Percentiles rank a stretch among this genome's conserved stretches.
Conservation (phyloP, 2,888 invertebrate species). For the Oscheius myriophilus region DNA sequence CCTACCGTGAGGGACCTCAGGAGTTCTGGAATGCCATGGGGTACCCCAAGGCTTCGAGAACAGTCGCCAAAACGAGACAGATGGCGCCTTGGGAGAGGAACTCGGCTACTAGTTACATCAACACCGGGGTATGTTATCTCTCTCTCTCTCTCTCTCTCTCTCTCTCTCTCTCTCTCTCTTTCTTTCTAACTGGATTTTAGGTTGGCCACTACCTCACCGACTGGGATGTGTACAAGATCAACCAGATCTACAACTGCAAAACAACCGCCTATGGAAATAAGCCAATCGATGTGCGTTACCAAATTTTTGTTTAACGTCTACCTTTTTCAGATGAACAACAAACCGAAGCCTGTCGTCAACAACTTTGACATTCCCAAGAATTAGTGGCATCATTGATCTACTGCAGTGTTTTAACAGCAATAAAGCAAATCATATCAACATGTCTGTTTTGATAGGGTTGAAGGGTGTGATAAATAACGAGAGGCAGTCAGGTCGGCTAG, state of each 20-base stretch:
- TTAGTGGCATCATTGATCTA: too few species aligned
- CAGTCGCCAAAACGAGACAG: not conserved
- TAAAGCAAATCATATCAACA: too few species aligned
- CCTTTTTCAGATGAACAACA: constrained; percentile 2
- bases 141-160: too few species aligned
- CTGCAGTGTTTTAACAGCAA: too few species aligned
- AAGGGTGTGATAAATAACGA: too few species aligned
- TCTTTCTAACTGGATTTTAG: not conserved
- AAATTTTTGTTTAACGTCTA: not conserved
- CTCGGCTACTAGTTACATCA: not conserved
- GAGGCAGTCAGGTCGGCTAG: too few species aligned
- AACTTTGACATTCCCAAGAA: not conserved
- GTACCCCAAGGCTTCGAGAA: not conserved
- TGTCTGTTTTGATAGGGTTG: too few species aligned
- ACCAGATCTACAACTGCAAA: constrained; percentile 1
- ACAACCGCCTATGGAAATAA: not conserved
- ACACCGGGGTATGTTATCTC: too few species aligned
- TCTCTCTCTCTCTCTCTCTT: too few species aligned
- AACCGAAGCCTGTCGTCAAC: not conserved
- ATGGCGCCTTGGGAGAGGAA: not conserved
- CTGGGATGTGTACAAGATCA: constrained; percentile 11
- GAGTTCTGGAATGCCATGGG: not conserved
- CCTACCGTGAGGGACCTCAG: not conserved
- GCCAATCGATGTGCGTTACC: not conserved
- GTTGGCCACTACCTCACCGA: not conserved